Conservation (phyloP, 1,140 invertebrate genomes). For the Chionoecetes opilio region DNA sequence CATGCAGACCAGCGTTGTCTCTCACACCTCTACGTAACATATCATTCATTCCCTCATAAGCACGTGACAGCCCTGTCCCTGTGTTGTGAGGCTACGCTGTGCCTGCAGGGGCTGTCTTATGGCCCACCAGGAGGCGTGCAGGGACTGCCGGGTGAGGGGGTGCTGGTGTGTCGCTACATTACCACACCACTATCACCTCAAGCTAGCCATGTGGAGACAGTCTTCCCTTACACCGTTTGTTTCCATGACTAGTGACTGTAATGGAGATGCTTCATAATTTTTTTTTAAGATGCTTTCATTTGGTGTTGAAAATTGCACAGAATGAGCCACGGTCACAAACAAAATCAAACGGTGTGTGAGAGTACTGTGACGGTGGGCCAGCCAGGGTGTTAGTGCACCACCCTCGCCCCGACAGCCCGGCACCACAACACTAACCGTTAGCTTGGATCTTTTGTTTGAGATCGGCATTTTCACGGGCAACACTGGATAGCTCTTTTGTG, state of each 20-base stretch:
- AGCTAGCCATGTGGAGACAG: no score
- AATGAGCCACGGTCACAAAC: neutral
- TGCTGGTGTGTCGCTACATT: no score
- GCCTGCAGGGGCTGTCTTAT: neutral
- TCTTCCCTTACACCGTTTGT: no score
- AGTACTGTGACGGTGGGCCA: neutral
- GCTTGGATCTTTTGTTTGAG: conserved; percentile 71
- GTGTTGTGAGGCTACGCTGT: neutral
- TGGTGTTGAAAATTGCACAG: neutral
- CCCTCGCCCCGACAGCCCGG: neutral
- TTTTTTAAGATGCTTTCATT: no score
- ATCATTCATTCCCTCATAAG: neutral
- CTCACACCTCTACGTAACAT: neutral
- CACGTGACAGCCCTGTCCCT: neutral
- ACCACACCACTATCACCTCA: no score
- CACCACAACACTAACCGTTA: conserved; percentile 69
- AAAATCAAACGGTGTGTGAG: neutral
- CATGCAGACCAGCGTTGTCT: neutral
- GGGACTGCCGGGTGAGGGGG: neutral
- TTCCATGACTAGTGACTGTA: no score
- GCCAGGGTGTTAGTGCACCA: neutral
- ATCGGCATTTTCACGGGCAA: conserved; percentile 71
- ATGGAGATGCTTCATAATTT: no score
- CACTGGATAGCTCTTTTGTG: conserved; percentile 63
- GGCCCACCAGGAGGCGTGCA: neutral